Percentiles rank a stretch among this genome's conserved stretches.
These are phyloP conservation scores for Agapostemon virescens DNA, from an alignment of 2,888 invertebrate genomes.

Conservation along the genomic window DNA sequence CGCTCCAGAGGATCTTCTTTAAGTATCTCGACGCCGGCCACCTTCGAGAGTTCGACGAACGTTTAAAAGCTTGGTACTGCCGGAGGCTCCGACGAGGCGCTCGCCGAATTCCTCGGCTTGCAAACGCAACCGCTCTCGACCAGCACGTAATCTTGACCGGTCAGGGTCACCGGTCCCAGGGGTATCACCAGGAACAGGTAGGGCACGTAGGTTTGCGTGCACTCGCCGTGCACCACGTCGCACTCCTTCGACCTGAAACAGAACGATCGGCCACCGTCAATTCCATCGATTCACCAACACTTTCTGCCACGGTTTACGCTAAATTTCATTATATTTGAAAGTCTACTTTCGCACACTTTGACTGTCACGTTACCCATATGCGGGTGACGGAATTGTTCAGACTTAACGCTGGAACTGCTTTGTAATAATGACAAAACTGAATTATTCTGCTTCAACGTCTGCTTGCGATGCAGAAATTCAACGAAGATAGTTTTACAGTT, in stretches of 20 bases:
- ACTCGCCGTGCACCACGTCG: constrained; percentile 93
- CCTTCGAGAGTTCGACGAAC: constrained; percentile 51
- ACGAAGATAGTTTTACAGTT: too few relatives aligned
- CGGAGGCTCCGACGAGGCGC: constrained; percentile 69
- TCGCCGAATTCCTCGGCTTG: constrained; percentile 83
- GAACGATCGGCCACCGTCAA: constrained; percentile 31
- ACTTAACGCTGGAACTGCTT: too few relatives aligned
- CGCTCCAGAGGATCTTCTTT: constrained; percentile 8
- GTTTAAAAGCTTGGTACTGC: constrained; percentile 74
- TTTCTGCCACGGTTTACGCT: too few relatives aligned
- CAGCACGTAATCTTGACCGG: constrained; percentile 96
- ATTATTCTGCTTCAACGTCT: too few relatives aligned
- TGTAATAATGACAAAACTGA: too few relatives aligned
- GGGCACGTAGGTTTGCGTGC: constrained; percentile 95
- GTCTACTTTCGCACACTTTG: too few relatives aligned
- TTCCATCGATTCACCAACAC: too few relatives aligned
- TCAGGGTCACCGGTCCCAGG: constrained; percentile 92
- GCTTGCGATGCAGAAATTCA: too few relatives aligned
- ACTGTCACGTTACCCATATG: too few relatives aligned
- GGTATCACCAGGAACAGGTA: constrained; percentile 95
- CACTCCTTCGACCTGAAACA: constrained; percentile 91
- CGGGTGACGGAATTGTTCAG: too few relatives aligned
- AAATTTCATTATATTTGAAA: too few relatives aligned
- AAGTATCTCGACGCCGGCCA: constrained; percentile 23
- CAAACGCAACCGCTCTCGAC: constrained; percentile 97